These are phyloP conservation scores for Kryptolebias ocellatus DNA, from an alignment of 2,797 vertebrate species.

Conservation along the genomic window DNA sequence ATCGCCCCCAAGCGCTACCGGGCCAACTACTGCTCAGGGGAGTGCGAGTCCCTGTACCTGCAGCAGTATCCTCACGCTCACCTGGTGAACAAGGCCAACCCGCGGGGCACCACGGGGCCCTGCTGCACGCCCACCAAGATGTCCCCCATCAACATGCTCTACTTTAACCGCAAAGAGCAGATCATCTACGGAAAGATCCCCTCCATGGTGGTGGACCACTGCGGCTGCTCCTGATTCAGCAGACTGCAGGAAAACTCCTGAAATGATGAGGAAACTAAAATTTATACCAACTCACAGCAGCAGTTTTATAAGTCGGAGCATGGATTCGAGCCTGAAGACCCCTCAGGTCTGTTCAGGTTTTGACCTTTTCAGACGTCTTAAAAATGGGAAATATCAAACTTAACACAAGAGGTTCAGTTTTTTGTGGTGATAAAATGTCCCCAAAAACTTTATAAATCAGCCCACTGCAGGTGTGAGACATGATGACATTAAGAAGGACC, in stretches of 20 bases:
- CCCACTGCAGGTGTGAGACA: too few species aligned
- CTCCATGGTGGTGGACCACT: conserved; percentile 97
- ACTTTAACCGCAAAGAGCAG: conserved; percentile 97
- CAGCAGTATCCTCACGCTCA: conserved; percentile 97
- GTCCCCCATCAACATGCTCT: conserved; percentile 98
- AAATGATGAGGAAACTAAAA: too few species aligned
- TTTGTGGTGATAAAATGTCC: too few species aligned
- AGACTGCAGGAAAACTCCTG: neutral
- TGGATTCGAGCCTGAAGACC: too few species aligned
- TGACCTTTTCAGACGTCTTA: too few species aligned
- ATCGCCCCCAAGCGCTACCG: conserved; percentile 98
- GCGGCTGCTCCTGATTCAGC: conserved; percentile 90
- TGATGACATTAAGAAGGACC: too few species aligned
- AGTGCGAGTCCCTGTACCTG: conserved; percentile 95
- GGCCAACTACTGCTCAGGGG: conserved; percentile 96
- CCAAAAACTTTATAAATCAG: too few species aligned
- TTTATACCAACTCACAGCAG: too few species aligned
- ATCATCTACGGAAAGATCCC: conserved; percentile 98
- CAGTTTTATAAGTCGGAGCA: too few species aligned
- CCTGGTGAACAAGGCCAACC: conserved; percentile 96
- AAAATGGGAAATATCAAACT: too few species aligned
- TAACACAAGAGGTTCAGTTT: too few species aligned
- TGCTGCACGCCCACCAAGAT: conserved; percentile 99
- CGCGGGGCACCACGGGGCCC: conserved; percentile 91
- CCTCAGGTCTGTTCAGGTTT: too few species aligned